phyloP scores from a whole-genome alignment of 2,113 vertebrate species.

The Gallinago undulata region DNA sequence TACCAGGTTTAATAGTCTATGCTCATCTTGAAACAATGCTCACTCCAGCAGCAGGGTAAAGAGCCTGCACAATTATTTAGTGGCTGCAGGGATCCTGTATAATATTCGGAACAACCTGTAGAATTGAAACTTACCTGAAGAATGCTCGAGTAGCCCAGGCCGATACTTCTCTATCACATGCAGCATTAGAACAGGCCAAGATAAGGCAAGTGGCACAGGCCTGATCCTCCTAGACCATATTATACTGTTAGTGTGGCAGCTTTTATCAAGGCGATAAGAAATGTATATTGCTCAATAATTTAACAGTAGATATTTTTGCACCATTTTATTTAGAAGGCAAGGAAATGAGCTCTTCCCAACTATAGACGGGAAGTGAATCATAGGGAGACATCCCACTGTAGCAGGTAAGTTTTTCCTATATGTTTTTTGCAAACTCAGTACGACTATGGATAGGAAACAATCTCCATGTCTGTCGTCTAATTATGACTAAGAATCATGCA shows the following conservation, averaged over 20 bases:
- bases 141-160: slow-evolving; percentile 94
- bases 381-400: neutral
- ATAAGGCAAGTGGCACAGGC: slow-evolving; percentile 94
- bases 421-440: neutral
- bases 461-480: neutral
- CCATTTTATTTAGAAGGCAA: neutral
- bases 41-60: neutral
- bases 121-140: slow-evolving; percentile 82
- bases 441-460: neutral
- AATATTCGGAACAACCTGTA: neutral
- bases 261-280: neutral
- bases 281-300: neutral
- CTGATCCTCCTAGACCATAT: slow-evolving; percentile 85
- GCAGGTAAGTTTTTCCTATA: neutral
- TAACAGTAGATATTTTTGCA: neutral
- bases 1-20: neutral
- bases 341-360: neutral
- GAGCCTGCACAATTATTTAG: neutral
- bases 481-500: neutral
- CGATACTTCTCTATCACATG: slow-evolving; percentile 89
- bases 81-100: neutral
- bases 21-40: neutral
- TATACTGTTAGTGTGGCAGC: neutral
- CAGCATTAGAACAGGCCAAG: slow-evolving; percentile 89
- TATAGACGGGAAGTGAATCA: neutral